phyloP scores from a whole-genome alignment of 35 echinoderm and acorn worm species.

The Lytechinus pictus region DNA sequence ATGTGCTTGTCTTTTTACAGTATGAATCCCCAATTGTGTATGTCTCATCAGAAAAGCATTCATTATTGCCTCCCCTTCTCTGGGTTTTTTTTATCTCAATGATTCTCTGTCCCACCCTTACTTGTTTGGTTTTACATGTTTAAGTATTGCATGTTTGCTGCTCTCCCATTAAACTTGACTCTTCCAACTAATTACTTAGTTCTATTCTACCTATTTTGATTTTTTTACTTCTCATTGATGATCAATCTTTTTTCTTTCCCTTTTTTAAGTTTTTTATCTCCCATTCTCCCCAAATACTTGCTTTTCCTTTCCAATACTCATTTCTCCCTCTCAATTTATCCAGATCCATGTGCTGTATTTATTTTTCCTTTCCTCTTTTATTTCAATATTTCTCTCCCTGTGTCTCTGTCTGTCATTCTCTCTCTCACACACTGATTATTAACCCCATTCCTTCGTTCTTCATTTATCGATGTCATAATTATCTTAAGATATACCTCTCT shows the following conservation, averaged over 20 bases:
- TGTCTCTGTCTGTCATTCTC: not conserved
- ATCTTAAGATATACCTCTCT: not conserved
- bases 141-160: no score
- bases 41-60: conserved; percentile 27
- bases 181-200: no score
- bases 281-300: no score
- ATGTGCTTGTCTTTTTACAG: not conserved
- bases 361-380: not conserved
- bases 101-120: not conserved
- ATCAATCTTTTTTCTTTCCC: no score
- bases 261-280: no score
- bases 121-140: not conserved
- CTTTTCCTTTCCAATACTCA: not conserved
- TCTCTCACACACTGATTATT: not conserved
- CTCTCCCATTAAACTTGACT: no score
- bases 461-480: not conserved
- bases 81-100: not conserved
- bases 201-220: no score
- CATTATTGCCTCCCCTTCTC: not conserved
- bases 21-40: not conserved
- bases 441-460: not conserved
- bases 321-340: not conserved
- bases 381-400: not conserved
- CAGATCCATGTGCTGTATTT: not conserved
- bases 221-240: no score